Evolutionary conservation across 2,888 invertebrate species (phyloP).

Genomic region (Cremastobaeus sp.): DNA sequence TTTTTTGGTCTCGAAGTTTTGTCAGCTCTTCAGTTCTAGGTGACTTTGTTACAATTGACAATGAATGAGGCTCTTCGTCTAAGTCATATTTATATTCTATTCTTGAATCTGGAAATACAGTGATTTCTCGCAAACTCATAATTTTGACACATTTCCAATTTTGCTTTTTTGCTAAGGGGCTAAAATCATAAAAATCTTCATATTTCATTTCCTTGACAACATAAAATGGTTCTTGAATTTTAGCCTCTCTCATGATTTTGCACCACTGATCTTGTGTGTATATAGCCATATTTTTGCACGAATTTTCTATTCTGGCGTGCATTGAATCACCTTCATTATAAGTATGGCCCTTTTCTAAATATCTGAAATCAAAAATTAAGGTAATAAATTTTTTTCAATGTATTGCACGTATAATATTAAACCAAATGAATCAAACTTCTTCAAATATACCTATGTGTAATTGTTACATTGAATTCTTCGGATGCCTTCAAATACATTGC

Average conservation of each 20-base stretch:
- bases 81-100: too few relatives aligned
- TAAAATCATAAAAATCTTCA: neutral
- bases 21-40: too few relatives aligned
- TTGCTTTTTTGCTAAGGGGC: neutral
- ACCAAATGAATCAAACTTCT: too few relatives aligned
- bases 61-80: too few relatives aligned
- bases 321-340: conserved; percentile 5
- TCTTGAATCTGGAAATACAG: too few relatives aligned
- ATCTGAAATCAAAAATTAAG: conserved; percentile 4
- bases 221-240: conserved; percentile 4
- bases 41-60: too few relatives aligned
- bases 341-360: conserved; percentile 6
- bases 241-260: neutral
- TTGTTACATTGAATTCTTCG: neutral
- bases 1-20: too few relatives aligned
- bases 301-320: conserved; percentile 8
- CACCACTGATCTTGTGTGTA: conserved; percentile 1
- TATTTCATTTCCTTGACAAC: neutral
- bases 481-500: neutral
- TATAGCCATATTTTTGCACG: neutral
- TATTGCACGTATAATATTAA: too few relatives aligned
- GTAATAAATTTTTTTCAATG: too few relatives aligned
- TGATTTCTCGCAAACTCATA: neutral
- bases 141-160: neutral
- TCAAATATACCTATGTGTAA: neutral